These are phyloP conservation scores for Caenorhabditis sp. DNA, from an alignment of 2,888 invertebrate genomes.

Conservation along the genomic window DNA sequence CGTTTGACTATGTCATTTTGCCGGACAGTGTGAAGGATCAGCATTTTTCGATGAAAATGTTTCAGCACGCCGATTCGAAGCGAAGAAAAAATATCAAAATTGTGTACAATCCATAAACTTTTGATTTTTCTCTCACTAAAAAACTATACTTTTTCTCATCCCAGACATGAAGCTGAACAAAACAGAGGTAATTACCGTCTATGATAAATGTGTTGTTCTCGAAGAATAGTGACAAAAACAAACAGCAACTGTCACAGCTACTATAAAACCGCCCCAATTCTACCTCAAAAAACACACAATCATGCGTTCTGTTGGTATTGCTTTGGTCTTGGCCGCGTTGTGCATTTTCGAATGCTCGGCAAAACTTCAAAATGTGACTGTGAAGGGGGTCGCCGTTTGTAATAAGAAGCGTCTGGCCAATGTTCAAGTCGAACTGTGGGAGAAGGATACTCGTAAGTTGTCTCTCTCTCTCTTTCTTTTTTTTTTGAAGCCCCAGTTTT, in stretches of 20 bases:
- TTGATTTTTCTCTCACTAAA: too few species aligned
- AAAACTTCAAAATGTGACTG: slow-evolving; percentile 27
- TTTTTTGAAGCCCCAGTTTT: slow-evolving; percentile 14
- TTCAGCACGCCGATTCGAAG: slow-evolving; percentile 28
- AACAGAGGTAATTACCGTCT: background rate
- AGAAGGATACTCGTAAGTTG: slow-evolving; percentile 56
- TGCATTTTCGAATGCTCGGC: slow-evolving; percentile 40
- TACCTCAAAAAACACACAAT: too few species aligned
- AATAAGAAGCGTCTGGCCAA: slow-evolving; percentile 54
- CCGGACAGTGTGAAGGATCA: slow-evolving; percentile 21
- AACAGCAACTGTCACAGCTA: background rate
- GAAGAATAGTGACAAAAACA: background rate
- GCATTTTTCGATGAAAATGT: slow-evolving; percentile 22
- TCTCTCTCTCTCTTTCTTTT: background rate
- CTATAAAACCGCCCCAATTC: too few species aligned
- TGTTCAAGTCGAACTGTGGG: slow-evolving; percentile 53
- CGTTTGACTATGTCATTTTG: slow-evolving; percentile 39
- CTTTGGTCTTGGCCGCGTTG: background rate
- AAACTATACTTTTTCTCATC: too few species aligned
- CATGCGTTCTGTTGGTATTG: background rate
- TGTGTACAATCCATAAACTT: slow-evolving; percentile 29
- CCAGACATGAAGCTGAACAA: too few species aligned
- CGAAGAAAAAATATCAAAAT: slow-evolving; percentile 35
- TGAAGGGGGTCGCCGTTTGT: slow-evolving; percentile 56
- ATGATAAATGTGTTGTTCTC: too few species aligned